Base-by-base conservation (phyloP, 1,140 invertebrate genomes). In the Rhagoletis zephyria region DNA sequence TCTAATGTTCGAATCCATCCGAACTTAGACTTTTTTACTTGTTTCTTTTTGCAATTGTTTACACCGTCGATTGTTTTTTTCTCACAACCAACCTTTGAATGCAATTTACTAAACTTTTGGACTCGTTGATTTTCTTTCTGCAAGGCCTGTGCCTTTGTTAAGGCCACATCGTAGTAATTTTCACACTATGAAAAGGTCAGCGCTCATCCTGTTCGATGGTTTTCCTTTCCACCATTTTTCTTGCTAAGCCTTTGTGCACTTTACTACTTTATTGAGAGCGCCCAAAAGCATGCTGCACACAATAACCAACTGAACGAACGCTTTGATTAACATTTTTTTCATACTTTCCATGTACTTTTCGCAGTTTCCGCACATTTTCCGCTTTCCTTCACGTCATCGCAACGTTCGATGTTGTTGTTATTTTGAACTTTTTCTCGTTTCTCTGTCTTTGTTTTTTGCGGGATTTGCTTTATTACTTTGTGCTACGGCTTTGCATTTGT, bases 391-490 rank as follows among this genome's bases (percentile, higher is more conserved):
- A 59, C 6, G 45, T 81, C 51, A 81, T 16, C 42, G 12, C 42
- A 45, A 4, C 67, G 19, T 12, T 56, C 9, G 4, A 48, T n/a
- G 48, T 16, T 81, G 5, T 59, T 63, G 12, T 63, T 63, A 0
- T 81, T 81, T 2, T 74, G 12, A n/a, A 19, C n/a, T 51, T 59
- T 81, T 59, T n/a, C 6, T n/a, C 3, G 42, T 81, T 81, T 81
- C 56, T 1, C 40, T 7, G 19, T 42, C 1, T 81, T 81, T 56
- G 45, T 30, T 19, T 67, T 81, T 51, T 56, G 74, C 14, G 51
- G 40, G 51, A 81, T 81, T 81, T 81, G 14, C 74, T 81, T 81
- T 56, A 59, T 81, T 81, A 30, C 74, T 81, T 81, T 81, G 74
- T 81, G 74, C 19, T 81, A 48, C 74, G 19, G 48, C 48, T 56